Evolutionary conservation across 2,888 invertebrate genomes (phyloP).

Genomic region (Ditula angustiorana): DNA sequence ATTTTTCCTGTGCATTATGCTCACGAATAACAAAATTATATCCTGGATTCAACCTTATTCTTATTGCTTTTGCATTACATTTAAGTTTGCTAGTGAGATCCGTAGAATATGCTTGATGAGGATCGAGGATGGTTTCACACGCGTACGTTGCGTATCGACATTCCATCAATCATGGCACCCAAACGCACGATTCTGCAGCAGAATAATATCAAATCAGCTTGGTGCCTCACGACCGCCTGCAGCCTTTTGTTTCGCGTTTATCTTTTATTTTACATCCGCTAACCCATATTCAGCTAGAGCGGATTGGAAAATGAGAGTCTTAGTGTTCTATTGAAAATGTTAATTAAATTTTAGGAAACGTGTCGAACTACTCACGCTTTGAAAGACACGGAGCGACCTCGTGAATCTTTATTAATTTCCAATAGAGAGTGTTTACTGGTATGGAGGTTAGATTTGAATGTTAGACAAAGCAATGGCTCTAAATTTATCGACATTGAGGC

Average conservation of each 20-base stretch:
- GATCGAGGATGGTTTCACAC: conserved; percentile 36
- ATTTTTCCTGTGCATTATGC: not conserved
- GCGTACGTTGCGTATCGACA: conserved; percentile 52
- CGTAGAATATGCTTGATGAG: conserved; percentile 15
- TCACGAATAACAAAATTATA: not conserved
- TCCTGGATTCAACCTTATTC: not conserved
- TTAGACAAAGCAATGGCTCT: too few species aligned
- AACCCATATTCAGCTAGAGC: conserved; percentile 61
- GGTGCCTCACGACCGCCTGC: conserved; percentile 77
- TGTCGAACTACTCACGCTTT: conserved; percentile 13
- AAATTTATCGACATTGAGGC: too few species aligned
- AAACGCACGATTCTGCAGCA: conserved; percentile 76
- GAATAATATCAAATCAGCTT: conserved; percentile 81
- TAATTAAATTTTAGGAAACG: conserved; percentile 36
- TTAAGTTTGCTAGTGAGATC: conserved; percentile 9
- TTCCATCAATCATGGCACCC: conserved; percentile 74
- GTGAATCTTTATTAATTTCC: not conserved
- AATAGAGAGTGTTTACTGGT: too few species aligned
- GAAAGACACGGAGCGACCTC: not conserved
- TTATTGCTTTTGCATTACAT: not conserved
- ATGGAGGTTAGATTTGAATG: too few species aligned
- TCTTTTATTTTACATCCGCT: conserved; percentile 63
- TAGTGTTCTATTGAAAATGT: conserved; percentile 27
- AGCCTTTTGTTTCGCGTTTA: conserved; percentile 71
- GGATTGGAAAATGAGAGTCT: conserved; percentile 41